These are phyloP conservation scores for Phodopus roborovskii DNA, from an alignment of 2,113 vertebrate species.

Conservation along the genomic window DNA sequence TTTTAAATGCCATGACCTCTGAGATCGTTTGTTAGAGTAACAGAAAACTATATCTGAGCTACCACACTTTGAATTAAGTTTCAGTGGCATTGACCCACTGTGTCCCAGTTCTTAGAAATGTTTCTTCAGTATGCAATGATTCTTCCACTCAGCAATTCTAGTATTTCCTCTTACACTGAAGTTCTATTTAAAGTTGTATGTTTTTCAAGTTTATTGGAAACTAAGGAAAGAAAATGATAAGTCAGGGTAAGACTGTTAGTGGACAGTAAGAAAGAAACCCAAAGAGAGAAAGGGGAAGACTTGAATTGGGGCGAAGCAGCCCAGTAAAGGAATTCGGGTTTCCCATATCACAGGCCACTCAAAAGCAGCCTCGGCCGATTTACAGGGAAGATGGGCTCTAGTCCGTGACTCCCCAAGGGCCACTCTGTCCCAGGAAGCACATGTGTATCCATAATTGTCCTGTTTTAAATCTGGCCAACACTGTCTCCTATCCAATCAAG, in stretches of 20 bases:
- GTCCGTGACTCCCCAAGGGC: not conserved
- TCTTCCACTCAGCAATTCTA: not conserved
- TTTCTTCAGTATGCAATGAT: not conserved
- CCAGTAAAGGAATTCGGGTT: not conserved
- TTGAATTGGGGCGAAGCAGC: not conserved
- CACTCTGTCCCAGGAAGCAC: not conserved
- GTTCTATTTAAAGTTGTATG: not conserved
- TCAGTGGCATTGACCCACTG: not conserved
- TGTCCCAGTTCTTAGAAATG: not conserved
- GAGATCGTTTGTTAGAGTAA: not conserved
- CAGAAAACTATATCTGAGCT: not conserved
- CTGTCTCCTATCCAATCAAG: slow-evolving; percentile 1
- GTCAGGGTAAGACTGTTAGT: not conserved
- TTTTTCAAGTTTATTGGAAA: slow-evolving; percentile 26
- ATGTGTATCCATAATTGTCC: not conserved
- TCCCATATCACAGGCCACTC: not conserved
- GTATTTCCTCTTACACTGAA: not conserved
- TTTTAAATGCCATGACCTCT: not conserved
- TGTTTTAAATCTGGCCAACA: slow-evolving; percentile 49
- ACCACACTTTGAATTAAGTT: not conserved
- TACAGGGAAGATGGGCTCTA: not conserved
- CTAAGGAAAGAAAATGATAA: not conserved
- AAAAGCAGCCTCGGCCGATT: not conserved
- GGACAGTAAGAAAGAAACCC: not conserved
- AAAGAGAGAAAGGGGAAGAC: not conserved